Base-by-base conservation (phyloP, 2,797 vertebrate species). In the Orientallactaga sibirica region DNA sequence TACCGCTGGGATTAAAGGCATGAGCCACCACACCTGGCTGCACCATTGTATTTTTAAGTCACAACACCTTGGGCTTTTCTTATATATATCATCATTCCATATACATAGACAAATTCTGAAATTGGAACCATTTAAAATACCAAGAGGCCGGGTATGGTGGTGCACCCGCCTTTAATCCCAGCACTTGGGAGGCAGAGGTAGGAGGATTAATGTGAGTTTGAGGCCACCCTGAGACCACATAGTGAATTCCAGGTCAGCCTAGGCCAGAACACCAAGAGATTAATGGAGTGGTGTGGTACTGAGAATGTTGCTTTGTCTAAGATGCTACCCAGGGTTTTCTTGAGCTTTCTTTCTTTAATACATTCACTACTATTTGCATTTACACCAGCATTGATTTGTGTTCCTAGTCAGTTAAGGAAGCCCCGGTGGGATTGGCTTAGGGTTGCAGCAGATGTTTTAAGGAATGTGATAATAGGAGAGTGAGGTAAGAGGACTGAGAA, bases 241-340 rank as follows among this genome's bases (percentile, higher is more conserved):
- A 37, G 33, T 37, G 33, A 37, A 37, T 37, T 37, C 33, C 33
- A 37, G 33, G 33, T 37, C 33, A 37, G 33, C 33, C 33, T 37
- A 37, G 33, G 33, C 33, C 33, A 37, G 33, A 37, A 66, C 15
- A 67, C 6, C 27, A 61, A 86, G 29, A 75, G 14, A 64, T n/a
- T 33, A 48, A 3, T 55, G 16, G 14, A 73, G 10, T 58, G 16
- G 3, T 58, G 55, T 58, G 0, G 9, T 52, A 27, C 5, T 77
- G 7, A 79, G 25, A 81, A 24, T 82, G 20, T 68, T 79, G 41
- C 7, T 7, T 85, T 90, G 11, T 74, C 87, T 78, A 95, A 82
- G 93, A 67, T 5, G 19, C 7, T 83, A 77, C 12, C 20, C 29
- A 41, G 11, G 5, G 76, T 64, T 41, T 82, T 66, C 5, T 41